Conservation (phyloP, 2,797 vertebrate species). For the Epinephelus coioides region DNA sequence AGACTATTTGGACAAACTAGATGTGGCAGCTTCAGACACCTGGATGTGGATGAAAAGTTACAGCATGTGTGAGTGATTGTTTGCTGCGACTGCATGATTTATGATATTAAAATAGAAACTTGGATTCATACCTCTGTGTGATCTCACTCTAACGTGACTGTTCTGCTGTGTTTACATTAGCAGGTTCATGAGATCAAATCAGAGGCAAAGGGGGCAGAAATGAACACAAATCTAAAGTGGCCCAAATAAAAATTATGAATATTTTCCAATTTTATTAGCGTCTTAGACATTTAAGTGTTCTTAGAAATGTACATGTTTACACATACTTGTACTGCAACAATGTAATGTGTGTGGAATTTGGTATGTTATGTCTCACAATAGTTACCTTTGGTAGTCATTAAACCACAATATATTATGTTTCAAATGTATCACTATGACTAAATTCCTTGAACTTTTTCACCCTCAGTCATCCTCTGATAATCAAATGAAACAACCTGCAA, state of each 20-base stretch:
- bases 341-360: not conserved
- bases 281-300: not conserved
- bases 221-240: not conserved
- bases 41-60: slow-evolving; percentile 6
- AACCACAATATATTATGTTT: not conserved
- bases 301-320: not conserved
- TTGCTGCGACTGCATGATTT: not conserved
- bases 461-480: not conserved
- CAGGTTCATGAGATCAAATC: not conserved
- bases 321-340: not conserved
- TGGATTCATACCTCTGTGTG: not conserved
- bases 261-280: not conserved
- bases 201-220: not conserved
- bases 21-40: slow-evolving; percentile 1
- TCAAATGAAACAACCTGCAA: not conserved
- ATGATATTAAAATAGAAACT: not conserved
- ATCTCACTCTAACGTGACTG: not conserved
- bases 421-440: not conserved
- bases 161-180: not conserved
- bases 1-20: not conserved
- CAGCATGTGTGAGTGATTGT: not conserved
- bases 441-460: not conserved
- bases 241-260: not conserved
- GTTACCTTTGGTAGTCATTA: not conserved
- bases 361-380: not conserved